Conservation (phyloP, 2,113 vertebrate genomes). For the Sula dactylatra region DNA sequence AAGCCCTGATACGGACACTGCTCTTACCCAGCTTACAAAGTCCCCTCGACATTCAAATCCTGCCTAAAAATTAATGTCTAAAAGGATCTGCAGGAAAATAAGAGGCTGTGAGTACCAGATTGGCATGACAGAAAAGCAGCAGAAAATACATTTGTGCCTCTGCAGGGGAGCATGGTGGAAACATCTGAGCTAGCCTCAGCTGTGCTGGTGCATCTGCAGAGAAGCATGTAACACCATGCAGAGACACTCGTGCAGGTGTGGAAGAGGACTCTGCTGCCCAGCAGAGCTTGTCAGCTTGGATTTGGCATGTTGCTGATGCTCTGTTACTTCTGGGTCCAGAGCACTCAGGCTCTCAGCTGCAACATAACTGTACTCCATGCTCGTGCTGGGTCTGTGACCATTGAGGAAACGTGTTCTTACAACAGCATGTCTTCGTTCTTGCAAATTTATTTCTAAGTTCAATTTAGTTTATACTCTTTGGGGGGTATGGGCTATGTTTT, state of each 20-base stretch:
- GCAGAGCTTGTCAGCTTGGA: background rate
- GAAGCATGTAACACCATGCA: accelerated
- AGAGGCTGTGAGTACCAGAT: background rate
- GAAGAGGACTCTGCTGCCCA: background rate
- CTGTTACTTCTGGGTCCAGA: background rate
- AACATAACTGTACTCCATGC: accelerated
- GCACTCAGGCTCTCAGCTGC: background rate
- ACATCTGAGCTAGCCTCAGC: background rate
- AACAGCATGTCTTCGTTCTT: background rate
- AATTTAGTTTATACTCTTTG: background rate
- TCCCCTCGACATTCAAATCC: background rate
- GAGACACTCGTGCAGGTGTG: background rate
- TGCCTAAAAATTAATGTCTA: background rate
- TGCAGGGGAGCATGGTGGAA: background rate
- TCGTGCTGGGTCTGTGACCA: background rate
- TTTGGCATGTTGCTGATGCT: background rate
- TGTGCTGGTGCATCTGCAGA: background rate
- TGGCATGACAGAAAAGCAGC: background rate
- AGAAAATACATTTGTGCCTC: background rate
- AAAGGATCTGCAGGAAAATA: background rate
- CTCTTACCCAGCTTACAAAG: background rate
- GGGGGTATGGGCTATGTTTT: background rate
- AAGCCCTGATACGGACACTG: background rate
- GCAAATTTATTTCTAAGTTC: background rate
- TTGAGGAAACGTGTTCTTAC: background rate